Conservation (phyloP, 2,113 vertebrate species). For the Aptenodytes patagonicus region DNA sequence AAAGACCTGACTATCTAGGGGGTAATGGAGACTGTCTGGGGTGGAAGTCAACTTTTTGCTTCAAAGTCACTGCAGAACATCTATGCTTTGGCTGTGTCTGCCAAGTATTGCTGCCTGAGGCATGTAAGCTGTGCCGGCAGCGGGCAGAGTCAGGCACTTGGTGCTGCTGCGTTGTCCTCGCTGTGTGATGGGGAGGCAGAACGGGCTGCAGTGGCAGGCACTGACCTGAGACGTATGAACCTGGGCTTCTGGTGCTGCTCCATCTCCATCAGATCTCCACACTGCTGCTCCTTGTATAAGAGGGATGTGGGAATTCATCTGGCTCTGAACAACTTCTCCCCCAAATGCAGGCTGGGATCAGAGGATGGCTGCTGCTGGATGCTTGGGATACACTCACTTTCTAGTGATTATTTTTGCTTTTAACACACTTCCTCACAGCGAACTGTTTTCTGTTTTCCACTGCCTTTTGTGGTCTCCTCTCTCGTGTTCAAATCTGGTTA, state of each 20-base stretch:
- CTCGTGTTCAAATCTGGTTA: rapidly evolving
- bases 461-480: neutral
- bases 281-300: rapidly evolving
- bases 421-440: rapidly evolving
- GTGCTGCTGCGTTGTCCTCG: neutral
- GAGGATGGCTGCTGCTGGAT: neutral
- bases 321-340: rapidly evolving
- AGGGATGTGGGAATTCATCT: neutral
- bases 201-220: neutral
- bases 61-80: rapidly evolving
- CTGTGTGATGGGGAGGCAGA: rapidly evolving
- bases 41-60: neutral
- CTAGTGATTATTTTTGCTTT: neutral
- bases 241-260: neutral
- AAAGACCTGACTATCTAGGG: neutral
- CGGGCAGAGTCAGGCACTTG: neutral
- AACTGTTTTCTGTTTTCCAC: neutral
- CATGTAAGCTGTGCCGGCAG: neutral
- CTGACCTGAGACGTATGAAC: rapidly evolving
- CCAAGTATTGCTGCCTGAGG: rapidly evolving
- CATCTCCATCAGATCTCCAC: rapidly evolving
- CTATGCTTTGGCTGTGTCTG: neutral
- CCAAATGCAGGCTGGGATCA: rapidly evolving
- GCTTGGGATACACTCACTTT: neutral
- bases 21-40: neutral